Conservation (phyloP, 2,888 invertebrate species). For the Morpho deidamia region DNA sequence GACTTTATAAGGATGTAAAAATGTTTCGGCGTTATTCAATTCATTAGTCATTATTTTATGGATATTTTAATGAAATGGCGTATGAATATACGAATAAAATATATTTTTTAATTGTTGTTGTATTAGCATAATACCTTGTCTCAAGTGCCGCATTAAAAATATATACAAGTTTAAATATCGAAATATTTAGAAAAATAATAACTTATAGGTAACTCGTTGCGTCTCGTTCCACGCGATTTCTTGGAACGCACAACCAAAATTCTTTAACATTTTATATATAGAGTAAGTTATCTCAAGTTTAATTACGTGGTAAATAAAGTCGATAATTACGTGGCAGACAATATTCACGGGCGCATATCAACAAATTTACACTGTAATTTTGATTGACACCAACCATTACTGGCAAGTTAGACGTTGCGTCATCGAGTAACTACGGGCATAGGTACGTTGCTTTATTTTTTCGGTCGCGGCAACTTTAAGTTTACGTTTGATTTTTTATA, state of each 20-base stretch:
- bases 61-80: neutral
- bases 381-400: constrained; percentile 77
- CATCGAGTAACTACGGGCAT: constrained; percentile 61
- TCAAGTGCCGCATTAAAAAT: too few relatives aligned
- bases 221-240: constrained; percentile 56
- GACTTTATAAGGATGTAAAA: constrained; percentile 23
- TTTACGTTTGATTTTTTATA: constrained; percentile 23
- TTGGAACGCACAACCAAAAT: constrained; percentile 47
- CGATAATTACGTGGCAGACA: constrained; percentile 36
- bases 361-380: constrained; percentile 70
- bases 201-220: constrained; percentile 47
- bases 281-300: constrained; percentile 7
- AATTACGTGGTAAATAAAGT: constrained; percentile 32
- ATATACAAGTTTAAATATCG: constrained; percentile 5
- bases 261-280: constrained; percentile 21
- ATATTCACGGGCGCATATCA: constrained; percentile 41
- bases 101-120: too few relatives aligned
- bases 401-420: constrained; percentile 69
- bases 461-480: constrained; percentile 26
- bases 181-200: constrained; percentile 34
- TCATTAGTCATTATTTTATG: constrained; percentile 11
- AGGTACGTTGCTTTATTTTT: constrained; percentile 32
- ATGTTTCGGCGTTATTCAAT: constrained; percentile 3
- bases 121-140: too few relatives aligned
- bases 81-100: too few relatives aligned